Evolutionary conservation across 2,888 invertebrate genomes (phyloP).

Genomic region (Oscheius myriophilus): DNA sequence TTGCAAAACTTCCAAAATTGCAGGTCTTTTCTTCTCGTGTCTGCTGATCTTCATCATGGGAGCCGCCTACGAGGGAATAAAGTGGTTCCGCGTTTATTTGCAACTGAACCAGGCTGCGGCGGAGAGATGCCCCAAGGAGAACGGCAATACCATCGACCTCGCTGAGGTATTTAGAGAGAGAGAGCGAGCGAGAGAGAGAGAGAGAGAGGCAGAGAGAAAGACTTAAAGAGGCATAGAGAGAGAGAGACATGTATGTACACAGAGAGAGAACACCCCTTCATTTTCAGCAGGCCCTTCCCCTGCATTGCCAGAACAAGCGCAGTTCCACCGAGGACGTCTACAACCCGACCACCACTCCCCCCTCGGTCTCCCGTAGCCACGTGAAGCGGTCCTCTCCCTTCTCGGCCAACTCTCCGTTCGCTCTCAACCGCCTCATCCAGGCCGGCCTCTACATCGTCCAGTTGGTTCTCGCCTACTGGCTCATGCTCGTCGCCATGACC

Average conservation of each 20-base stretch:
- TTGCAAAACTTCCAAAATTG: no score
- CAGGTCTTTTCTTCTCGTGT: conserved; percentile 84
- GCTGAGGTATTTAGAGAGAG: conserved; percentile 2
- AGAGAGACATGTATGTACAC: no score
- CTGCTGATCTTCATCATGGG: conserved; percentile 90
- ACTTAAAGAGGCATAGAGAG: no score
- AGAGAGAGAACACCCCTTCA: no score
- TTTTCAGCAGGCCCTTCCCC: conserved; percentile 4
- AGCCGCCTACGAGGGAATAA: conserved; percentile 92
- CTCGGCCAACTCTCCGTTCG: conserved; percentile 14
- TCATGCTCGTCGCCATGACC: conserved; percentile 69
- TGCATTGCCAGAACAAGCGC: conserved; percentile 1
- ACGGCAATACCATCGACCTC: not conserved
- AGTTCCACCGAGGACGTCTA: conserved; percentile 24
- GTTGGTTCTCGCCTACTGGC: conserved; percentile 66
- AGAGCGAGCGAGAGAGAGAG: no score
- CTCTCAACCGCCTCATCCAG: conserved; percentile 34
- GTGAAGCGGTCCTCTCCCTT: conserved; percentile 4
- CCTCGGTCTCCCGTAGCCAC: not conserved
- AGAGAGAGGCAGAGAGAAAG: no score
- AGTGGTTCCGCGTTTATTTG: conserved; percentile 77
- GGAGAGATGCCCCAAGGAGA: conserved; percentile 9
- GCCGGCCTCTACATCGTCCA: conserved; percentile 53
- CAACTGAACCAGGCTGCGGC: conserved; percentile 37
- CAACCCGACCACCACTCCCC: conserved; percentile 23